Base-by-base conservation (phyloP, 2,797 vertebrate species). In the Ispidina lecontei region DNA sequence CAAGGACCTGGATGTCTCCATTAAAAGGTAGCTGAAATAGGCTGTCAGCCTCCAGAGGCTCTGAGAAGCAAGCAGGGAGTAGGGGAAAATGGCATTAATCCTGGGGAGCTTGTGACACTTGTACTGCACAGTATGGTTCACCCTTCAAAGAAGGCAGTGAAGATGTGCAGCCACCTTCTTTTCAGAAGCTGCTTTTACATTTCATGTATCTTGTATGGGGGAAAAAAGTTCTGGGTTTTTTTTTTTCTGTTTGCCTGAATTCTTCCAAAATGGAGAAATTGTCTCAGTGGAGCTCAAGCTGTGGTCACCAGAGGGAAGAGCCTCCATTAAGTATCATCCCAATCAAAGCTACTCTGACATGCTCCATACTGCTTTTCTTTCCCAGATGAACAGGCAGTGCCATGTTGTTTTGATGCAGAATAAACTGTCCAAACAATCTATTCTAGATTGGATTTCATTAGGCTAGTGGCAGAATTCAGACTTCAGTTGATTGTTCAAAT, bases 1-100 rank as follows among this genome's bases (percentile, higher is more conserved):
- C 91, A 99, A 99, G 97, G 99, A 99, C 96, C 97, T 99, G 95
- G 99, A 99, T 88, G 99, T 99, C 87, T 99, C 99, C 90, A 99
- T 99, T 97, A 99, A 99, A 97, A 98, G 99, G 99, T 99, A 96
- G 97, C 77, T 43, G 19, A 79, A 60, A 35, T 4, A 20, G 17
- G 39, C 18, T 67, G 5, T 76, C 14, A 10, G 35, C 43, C 12
- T 37, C 81, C 28, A 28, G 56, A 80, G 22, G 35, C 14, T 65
- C 1, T 75, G 67, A 29, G 37, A 69, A 31, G n/a, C 46, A 29
- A 84, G 26, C 65, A 51, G 55, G 65, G 9, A 15, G 1, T 4
- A 44, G 22, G 22, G 56, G n/a, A 44, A 72, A 69, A 56, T 21
- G 1, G 14, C 26, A 21, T 0, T 46, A 35, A 18, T 55, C 46